Conservation (phyloP, 2,113 vertebrate species). For the Promerops cafer region DNA sequence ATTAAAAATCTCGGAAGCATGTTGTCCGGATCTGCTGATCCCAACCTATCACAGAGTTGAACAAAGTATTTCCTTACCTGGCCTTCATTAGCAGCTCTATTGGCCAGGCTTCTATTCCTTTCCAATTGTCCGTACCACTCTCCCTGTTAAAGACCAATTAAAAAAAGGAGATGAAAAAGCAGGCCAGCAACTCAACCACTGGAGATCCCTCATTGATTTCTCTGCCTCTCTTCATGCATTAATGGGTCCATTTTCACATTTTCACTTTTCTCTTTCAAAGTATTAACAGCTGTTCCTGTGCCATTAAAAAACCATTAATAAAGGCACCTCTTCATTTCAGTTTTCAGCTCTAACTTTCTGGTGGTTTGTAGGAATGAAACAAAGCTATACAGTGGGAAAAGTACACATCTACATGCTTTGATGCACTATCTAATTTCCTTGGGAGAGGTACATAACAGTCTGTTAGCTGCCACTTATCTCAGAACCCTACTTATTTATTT, state of each 20-base stretch:
- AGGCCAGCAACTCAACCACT: neutral
- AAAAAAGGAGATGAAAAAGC: constrained; percentile 29
- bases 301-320: constrained; percentile 15
- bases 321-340: neutral
- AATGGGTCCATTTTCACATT: constrained; percentile 23
- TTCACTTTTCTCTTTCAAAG: neutral
- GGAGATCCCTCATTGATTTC: constrained; percentile 38
- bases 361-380: neutral
- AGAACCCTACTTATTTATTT: neutral
- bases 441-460: neutral
- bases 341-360: neutral
- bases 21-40: constrained; percentile 17
- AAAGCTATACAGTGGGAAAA: neutral
- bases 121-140: constrained; percentile 6
- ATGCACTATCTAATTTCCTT: neutral
- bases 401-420: neutral
- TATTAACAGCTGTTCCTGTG: constrained; percentile 30
- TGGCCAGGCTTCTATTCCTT: neutral
- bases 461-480: neutral
- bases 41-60: neutral
- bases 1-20: constrained; percentile 24
- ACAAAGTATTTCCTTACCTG: constrained; percentile 23
- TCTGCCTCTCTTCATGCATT: constrained; percentile 25
- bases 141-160: constrained; percentile 42
- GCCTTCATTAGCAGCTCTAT: neutral